Conservation (phyloP, 2,797 vertebrate genomes). For the Siniperca undulata region DNA sequence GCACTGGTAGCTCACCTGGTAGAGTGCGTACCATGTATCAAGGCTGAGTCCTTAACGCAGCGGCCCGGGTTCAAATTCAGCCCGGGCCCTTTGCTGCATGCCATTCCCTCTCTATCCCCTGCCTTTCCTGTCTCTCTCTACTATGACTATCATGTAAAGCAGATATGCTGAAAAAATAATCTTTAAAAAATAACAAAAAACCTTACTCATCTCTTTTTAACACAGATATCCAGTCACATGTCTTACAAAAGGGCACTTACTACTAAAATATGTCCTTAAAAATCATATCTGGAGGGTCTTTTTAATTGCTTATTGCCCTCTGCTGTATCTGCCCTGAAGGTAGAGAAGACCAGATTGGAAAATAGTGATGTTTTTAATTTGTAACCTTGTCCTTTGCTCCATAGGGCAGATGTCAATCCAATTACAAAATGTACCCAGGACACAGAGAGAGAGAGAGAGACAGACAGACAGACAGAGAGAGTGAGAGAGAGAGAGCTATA, state of each 20-base stretch:
- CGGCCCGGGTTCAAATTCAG: too few species aligned
- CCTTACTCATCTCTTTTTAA: neutral
- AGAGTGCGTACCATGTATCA: too few species aligned
- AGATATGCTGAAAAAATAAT: too few species aligned
- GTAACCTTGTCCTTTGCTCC: constrained; percentile 69
- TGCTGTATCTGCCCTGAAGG: constrained; percentile 64
- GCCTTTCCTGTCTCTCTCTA: too few species aligned
- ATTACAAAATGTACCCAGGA: constrained; percentile 70
- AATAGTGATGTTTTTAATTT: constrained; percentile 69
- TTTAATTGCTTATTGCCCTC: constrained; percentile 72
- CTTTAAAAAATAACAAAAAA: constrained; percentile 40
- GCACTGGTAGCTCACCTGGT: too few species aligned
- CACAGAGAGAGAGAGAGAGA: constrained; percentile 28
- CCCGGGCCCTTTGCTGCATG: too few species aligned
- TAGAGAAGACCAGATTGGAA: constrained; percentile 48
- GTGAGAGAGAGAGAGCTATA: constrained; percentile 58
- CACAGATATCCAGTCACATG: constrained; percentile 38
- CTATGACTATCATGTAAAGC: too few species aligned
- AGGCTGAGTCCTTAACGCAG: too few species aligned
- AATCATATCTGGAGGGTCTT: constrained; percentile 50
- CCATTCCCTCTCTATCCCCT: too few species aligned
- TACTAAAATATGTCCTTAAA: constrained; percentile 67
- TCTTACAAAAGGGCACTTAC: constrained; percentile 63
- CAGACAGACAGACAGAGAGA: neutral
- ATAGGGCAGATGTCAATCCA: constrained; percentile 73